Conservation (phyloP, 2,113 vertebrate species). For the Gila orcuttii region DNA sequence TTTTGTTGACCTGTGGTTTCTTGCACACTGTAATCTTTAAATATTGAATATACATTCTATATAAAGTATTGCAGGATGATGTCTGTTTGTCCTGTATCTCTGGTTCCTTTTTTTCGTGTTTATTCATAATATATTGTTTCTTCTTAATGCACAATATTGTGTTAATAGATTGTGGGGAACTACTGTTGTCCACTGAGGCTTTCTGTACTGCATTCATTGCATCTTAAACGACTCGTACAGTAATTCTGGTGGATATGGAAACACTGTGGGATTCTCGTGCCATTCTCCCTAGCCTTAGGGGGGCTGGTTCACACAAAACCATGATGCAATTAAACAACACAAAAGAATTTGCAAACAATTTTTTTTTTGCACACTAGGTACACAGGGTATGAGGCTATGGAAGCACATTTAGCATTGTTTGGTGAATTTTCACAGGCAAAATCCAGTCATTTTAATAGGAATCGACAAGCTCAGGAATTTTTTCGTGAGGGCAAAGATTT, state of each 20-base stretch:
- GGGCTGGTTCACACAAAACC: background rate
- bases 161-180: background rate
- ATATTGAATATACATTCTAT: slow-evolving; percentile 46
- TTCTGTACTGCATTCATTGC: background rate
- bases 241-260: background rate
- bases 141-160: background rate
- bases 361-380: background rate
- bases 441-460: too few relatives aligned
- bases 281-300: background rate
- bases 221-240: background rate
- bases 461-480: too few relatives aligned
- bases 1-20: slow-evolving; percentile 44
- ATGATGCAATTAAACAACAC: background rate
- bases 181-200: background rate
- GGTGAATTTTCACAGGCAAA: too few relatives aligned
- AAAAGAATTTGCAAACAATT: background rate
- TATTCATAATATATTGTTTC: background rate
- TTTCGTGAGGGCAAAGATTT: too few relatives aligned
- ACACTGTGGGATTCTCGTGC: background rate
- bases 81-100: slow-evolving; percentile 8
- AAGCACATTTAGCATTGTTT: background rate
- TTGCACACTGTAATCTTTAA: slow-evolving; percentile 3
- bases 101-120: background rate
- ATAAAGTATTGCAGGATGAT: slow-evolving; percentile 21
- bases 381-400: background rate